A percentile compares a stretch with the other conserved stretches of the same genome.
Evolutionary conservation across 2,888 invertebrate genomes (phyloP).

Genomic region (Pseudanteris insignis): DNA sequence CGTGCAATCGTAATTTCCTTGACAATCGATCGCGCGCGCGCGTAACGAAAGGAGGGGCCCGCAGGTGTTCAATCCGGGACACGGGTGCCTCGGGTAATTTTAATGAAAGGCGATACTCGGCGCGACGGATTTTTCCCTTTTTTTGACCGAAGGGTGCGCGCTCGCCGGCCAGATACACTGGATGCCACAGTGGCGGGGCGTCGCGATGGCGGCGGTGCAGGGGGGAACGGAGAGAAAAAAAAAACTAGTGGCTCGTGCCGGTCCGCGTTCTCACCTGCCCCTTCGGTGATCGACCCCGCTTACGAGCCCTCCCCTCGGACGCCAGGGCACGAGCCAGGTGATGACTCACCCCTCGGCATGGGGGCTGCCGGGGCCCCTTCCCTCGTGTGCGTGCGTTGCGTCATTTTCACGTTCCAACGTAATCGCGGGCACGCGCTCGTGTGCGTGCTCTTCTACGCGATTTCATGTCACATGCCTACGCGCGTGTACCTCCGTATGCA

Average conservation of each 20-base stretch:
- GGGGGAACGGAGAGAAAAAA: constrained; percentile 1
- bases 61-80: constrained; percentile 38
- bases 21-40: constrained; percentile 21
- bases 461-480: constrained; percentile 38
- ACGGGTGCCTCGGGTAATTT: constrained; percentile 48
- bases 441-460: constrained; percentile 38
- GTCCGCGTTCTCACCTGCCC: constrained; percentile 41
- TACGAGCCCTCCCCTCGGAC: constrained; percentile 36
- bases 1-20: constrained; percentile 20
- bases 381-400: constrained; percentile 28
- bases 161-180: constrained; percentile 6
- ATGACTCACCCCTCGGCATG: constrained; percentile 44
- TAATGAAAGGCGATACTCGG: constrained; percentile 58
- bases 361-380: constrained; percentile 32
- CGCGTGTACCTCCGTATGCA: constrained; percentile 39
- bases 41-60: constrained; percentile 6
- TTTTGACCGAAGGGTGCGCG: constrained; percentile 18
- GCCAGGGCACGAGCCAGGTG: constrained; percentile 40
- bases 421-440: constrained; percentile 45
- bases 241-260: constrained; percentile 41
- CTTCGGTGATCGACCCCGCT: constrained; percentile 41
- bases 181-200: no score
- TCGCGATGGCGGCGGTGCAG: background rate
- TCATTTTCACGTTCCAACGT: constrained; percentile 34
- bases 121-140: constrained; percentile 38